Conservation (phyloP, 92 coral and sea anemone species). For the Virgularia gustaviana region DNA sequence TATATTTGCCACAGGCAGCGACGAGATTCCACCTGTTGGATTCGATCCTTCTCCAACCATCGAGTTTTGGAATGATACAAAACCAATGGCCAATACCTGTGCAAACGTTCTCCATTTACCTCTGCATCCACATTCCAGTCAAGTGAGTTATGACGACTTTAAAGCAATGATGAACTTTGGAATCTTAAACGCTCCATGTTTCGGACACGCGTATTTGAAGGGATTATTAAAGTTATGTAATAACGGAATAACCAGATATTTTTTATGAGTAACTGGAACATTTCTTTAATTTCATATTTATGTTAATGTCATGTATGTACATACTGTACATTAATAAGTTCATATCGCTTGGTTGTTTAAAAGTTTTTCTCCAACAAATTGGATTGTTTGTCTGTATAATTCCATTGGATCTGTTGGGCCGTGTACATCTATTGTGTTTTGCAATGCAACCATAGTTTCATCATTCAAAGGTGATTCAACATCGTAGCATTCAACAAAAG, state of each 20-base stretch:
- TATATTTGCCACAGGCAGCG: conserved; percentile 14
- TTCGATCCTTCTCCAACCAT: conserved; percentile 6
- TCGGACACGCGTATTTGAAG: conserved; percentile 1
- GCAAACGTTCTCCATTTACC: conserved; percentile 2
- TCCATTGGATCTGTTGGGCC: conserved; percentile 26
- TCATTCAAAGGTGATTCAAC: conserved; percentile 43
- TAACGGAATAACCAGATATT: background rate
- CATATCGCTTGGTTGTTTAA: background rate
- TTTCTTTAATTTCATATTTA: background rate
- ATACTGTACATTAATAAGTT: background rate
- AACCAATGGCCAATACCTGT: conserved; percentile 18
- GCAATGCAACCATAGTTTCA: conserved; percentile 32
- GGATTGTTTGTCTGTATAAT: conserved; percentile 36
- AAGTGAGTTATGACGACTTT: conserved; percentile 10
- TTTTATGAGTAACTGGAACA: background rate
- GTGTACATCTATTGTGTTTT: conserved; percentile 35
- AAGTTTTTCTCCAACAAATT: conserved; percentile 38
- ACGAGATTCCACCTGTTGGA: conserved; percentile 19
- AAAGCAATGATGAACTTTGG: conserved; percentile 22
- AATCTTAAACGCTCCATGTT: conserved; percentile 7
- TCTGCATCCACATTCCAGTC: background rate
- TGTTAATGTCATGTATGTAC: background rate
- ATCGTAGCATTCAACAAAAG: conserved; percentile 41
- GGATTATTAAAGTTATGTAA: no score
- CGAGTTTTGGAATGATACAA: conserved; percentile 25